These are phyloP conservation scores for Macrosiphum euphorbiae DNA, from an alignment of 2,888 invertebrate species.

Conservation along the genomic window DNA sequence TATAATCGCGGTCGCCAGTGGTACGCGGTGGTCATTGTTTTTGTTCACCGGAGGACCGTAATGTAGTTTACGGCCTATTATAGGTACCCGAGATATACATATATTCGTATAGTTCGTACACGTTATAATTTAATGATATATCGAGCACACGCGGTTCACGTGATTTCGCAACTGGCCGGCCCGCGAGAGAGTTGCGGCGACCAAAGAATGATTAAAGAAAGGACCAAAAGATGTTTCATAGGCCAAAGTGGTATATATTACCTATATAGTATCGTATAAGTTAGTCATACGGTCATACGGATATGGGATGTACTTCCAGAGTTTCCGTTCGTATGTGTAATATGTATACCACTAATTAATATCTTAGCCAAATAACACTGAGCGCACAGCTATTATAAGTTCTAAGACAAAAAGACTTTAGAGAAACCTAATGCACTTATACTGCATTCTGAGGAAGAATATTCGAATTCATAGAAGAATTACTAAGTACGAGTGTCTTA, in stretches of 20 bases:
- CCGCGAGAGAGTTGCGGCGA: background rate
- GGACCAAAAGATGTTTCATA: background rate
- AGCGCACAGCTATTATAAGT: background rate
- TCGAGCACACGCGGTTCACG: slow-evolving; percentile 9
- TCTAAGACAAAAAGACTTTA: background rate
- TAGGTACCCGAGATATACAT: background rate
- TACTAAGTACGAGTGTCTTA: background rate
- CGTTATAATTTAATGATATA: background rate
- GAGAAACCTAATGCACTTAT: too few relatives aligned
- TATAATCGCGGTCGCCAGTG: background rate
- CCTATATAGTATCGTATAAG: too few relatives aligned
- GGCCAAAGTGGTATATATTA: too few relatives aligned
- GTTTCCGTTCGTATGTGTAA: background rate
- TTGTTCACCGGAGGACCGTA: slow-evolving; percentile 45
- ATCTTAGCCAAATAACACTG: background rate
- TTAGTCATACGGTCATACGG: background rate
- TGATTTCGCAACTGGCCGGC: slow-evolving; percentile 31
- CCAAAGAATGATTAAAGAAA: background rate
- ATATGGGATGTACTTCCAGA: background rate
- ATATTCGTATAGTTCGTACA: background rate
- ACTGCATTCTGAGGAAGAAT: background rate
- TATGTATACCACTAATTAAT: background rate
- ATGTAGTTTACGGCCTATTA: background rate
- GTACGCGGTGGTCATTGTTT: slow-evolving; percentile 44
- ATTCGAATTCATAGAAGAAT: background rate